phyloP scores from a whole-genome alignment of 2,113 vertebrate genomes.

The Hemiscyllium ocellatum region DNA sequence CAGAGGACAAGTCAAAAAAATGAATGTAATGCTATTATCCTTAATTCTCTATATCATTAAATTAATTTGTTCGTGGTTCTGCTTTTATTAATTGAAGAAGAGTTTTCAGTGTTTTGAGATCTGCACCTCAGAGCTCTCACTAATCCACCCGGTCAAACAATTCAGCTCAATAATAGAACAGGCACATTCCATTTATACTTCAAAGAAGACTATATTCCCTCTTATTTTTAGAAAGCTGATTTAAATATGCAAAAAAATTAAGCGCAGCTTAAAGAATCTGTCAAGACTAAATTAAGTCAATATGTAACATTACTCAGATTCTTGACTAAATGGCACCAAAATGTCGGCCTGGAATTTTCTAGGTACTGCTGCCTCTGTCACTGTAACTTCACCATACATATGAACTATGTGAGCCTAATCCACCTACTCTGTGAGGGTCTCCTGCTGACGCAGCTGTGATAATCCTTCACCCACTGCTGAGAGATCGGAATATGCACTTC shows the following conservation, averaged over 20 bases:
- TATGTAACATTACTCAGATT: background rate
- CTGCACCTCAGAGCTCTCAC: background rate
- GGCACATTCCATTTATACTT: background rate
- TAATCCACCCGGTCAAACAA: background rate
- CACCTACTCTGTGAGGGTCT: background rate
- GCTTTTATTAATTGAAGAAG: background rate
- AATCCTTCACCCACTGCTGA: background rate
- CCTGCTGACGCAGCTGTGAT: background rate
- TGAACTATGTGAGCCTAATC: background rate
- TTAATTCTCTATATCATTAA: background rate
- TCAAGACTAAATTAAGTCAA: background rate
- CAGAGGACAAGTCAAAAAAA: background rate
- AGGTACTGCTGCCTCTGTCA: background rate
- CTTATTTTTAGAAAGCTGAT: background rate
- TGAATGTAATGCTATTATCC: background rate
- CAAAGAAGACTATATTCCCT: background rate
- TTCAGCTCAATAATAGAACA: background rate
- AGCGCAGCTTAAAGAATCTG: background rate
- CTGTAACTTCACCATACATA: background rate
- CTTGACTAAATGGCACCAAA: background rate
- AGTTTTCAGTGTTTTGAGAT: background rate
- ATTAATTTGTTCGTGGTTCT: background rate
- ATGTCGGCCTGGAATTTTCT: background rate
- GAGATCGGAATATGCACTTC: background rate
- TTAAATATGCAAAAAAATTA: background rate